Conservation (phyloP, 1,140 invertebrate genomes). For the Diabrotica undecimpunctata region DNA sequence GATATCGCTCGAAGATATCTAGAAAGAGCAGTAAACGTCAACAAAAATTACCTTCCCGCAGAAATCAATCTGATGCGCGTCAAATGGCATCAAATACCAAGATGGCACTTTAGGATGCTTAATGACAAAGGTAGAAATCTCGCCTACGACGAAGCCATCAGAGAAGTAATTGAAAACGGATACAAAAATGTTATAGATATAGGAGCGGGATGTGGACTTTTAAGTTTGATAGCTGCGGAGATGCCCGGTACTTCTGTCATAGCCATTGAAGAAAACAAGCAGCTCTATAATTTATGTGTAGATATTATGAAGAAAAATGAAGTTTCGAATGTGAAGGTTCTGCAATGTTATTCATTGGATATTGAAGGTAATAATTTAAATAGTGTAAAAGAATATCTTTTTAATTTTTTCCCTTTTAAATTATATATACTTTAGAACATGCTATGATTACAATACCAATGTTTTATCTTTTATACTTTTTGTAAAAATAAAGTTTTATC, state of each 20-base stretch:
- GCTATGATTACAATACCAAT: no score
- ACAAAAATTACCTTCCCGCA: constrained; percentile 29
- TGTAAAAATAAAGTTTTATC: no score
- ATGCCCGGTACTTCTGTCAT: constrained; percentile 55
- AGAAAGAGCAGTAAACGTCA: constrained; percentile 28
- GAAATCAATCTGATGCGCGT: constrained; percentile 38
- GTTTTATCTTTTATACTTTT: no score
- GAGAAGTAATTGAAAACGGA: constrained; percentile 47
- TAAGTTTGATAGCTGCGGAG: constrained; percentile 61
- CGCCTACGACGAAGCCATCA: constrained; percentile 62
- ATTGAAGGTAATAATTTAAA: constrained; percentile 35
- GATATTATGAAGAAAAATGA: constrained; percentile 56
- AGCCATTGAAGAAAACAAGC: constrained; percentile 64
- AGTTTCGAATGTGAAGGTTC: constrained; percentile 46
- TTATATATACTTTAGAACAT: no score
- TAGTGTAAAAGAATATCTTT: no score
- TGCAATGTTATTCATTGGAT: constrained; percentile 55
- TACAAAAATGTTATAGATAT: constrained; percentile 65
- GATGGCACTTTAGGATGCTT: constrained; percentile 81
- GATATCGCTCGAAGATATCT: constrained; percentile 33
- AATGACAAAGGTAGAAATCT: constrained; percentile 69
- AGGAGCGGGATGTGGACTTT: constrained; percentile 69
- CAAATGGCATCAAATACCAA: constrained; percentile 52
- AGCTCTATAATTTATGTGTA: constrained; percentile 59
- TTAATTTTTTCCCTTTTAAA: no score